Conservation (phyloP, 2,888 invertebrate genomes). For the Laothoe populi region DNA sequence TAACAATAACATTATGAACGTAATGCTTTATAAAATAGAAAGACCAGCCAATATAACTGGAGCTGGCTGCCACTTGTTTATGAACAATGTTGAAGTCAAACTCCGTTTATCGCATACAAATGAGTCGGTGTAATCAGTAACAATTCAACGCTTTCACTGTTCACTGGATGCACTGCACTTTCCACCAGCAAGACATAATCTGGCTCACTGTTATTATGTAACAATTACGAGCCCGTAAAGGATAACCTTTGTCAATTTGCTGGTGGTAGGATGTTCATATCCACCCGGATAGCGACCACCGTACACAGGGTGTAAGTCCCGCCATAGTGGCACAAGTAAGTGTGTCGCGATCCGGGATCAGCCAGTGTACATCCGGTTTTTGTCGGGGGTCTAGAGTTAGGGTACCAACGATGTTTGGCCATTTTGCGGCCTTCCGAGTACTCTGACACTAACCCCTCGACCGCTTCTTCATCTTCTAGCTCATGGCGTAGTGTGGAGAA, state of each 20-base stretch:
- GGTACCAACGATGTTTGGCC: too few relatives aligned
- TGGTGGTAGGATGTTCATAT: not conserved
- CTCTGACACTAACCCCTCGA: too few relatives aligned
- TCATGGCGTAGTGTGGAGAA: too few relatives aligned
- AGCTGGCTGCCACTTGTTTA: constrained; percentile 10
- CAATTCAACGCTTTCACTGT: constrained; percentile 52
- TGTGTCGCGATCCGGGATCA: too few relatives aligned
- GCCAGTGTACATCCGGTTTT: too few relatives aligned
- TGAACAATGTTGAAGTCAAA: constrained; percentile 32
- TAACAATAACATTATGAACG: constrained; percentile 32
- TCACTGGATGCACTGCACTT: constrained; percentile 51
- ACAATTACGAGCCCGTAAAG: constrained; percentile 29
- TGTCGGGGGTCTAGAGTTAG: too few relatives aligned
- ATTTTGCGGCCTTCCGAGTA: too few relatives aligned
- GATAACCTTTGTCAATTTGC: not conserved
- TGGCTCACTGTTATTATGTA: constrained; percentile 45
- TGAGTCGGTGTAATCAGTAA: constrained; percentile 47
- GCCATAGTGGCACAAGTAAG: too few relatives aligned
- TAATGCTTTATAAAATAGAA: constrained; percentile 8
- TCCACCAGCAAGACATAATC: constrained; percentile 41
- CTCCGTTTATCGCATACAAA: constrained; percentile 34
- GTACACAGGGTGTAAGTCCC: too few relatives aligned
- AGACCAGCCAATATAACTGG: constrained; percentile 8
- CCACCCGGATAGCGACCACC: too few relatives aligned
- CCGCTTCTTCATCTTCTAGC: too few relatives aligned